Evolutionary conservation across 2,797 vertebrate species (phyloP).

Genomic region (Dermochelys coriacea): DNA sequence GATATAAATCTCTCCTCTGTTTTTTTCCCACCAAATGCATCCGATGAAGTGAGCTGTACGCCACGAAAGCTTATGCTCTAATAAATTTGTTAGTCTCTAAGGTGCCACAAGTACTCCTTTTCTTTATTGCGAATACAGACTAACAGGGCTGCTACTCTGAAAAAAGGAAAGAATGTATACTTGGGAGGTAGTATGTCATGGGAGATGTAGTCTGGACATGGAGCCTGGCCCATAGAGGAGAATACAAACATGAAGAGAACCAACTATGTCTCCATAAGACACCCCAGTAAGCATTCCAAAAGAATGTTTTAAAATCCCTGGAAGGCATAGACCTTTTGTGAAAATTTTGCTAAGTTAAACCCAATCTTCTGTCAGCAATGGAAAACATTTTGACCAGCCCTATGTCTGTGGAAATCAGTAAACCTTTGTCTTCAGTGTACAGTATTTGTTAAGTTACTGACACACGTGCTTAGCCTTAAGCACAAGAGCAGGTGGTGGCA

Average conservation of each 20-base stretch:
- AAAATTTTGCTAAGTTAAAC: background rate
- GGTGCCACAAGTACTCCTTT: too few species aligned
- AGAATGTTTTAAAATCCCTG: background rate
- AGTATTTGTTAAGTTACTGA: background rate
- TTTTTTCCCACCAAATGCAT: too few species aligned
- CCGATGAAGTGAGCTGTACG: too few species aligned
- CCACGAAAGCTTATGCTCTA: too few species aligned
- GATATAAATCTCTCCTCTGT: too few species aligned
- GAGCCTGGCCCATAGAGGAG: background rate
- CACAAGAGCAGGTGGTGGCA: background rate
- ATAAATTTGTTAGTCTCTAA: too few species aligned
- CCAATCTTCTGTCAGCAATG: background rate
- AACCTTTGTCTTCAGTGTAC: background rate
- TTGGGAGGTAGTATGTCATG: background rate
- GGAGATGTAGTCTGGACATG: background rate
- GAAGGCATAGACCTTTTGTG: background rate
- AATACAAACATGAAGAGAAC: background rate
- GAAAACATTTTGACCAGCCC: background rate
- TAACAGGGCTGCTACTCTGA: too few species aligned
- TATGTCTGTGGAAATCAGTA: background rate
- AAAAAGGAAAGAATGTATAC: background rate
- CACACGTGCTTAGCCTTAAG: background rate
- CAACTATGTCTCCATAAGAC: background rate
- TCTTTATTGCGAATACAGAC: too few species aligned
- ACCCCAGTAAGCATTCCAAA: background rate